Base-by-base conservation (phyloP, 2,888 invertebrate genomes). In the Rotaria magnacalcarata region DNA sequence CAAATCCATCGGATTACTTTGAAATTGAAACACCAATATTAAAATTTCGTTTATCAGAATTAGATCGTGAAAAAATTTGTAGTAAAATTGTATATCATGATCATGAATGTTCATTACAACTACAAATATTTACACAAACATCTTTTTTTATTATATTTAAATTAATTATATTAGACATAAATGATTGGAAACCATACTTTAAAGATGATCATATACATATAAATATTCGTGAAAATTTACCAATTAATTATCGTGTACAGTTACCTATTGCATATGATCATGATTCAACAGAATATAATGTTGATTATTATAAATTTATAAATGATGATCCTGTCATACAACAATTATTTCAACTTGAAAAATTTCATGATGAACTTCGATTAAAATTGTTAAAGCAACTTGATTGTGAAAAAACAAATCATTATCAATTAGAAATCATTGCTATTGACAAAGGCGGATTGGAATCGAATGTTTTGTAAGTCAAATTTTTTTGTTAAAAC, bases 121-220 rank as follows among this genome's bases (percentile, higher is more conserved):
- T 80, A n/a, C 24, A 47, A n/a, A 80, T 80, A 24, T 80, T 80
- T 47, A 80, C 80, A 10, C 80, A 80, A 80, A 80, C 80, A n/a
- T 80, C 80, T 47, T 47, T 80, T 80, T 19, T 80, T 41, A 47
- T 80, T 5, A 19, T 80, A 47, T 80, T 80, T 47, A 43, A 80
- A 80, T 47, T 80, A n/a, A 80, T 80, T 80, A 80, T 80, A 24
- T n/a, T 47, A 80, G 80, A 80, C 24, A 4, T 41, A 24, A 80
- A 80, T 47, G 80, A 80, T 80, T 47, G 43, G 43, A 47, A 47
- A 80, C 80, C 80, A n/a, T 47, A 41, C 7, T 80, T 80, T 80
- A 24, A 24, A 14, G 24, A 80, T 41, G 43, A 43, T n/a, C 14
- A 47, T 47, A 47, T 80, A 41, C 24, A 43, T 47, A 19, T 80